Conservation (phyloP, 2,797 vertebrate species). For the Toxotes lorentzi region DNA sequence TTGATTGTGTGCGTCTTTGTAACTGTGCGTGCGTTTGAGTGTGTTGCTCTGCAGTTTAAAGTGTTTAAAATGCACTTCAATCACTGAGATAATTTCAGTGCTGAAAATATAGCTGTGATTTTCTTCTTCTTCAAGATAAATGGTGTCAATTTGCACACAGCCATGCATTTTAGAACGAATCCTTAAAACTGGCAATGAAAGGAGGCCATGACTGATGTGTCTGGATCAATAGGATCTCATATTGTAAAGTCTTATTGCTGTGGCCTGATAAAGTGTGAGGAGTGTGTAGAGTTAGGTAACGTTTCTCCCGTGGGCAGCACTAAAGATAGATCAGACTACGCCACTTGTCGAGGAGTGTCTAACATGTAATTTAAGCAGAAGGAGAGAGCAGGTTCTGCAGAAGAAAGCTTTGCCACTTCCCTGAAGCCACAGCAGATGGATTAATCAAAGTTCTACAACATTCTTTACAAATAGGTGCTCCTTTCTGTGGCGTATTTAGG, state of each 20-base stretch:
- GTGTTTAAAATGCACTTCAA: conserved; percentile 12
- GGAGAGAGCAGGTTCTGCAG: conserved; percentile 27
- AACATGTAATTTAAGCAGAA: conserved; percentile 72
- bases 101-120: not conserved
- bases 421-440: conserved; percentile 16
- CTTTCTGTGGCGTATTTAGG: conserved; percentile 13
- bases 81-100: not conserved
- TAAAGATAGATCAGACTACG: conserved; percentile 83
- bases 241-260: conserved; percentile 35
- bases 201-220: not conserved
- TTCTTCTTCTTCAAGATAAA: not conserved
- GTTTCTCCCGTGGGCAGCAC: conserved; percentile 66
- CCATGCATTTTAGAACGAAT: not conserved
- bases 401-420: conserved; percentile 31
- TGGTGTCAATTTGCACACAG: conserved; percentile 2
- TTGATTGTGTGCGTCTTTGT: conserved; percentile 19
- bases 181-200: conserved; percentile 5
- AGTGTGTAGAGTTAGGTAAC: conserved; percentile 69
- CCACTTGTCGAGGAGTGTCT: conserved; percentile 66
- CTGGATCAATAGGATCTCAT: conserved; percentile 40
- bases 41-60: conserved; percentile 11
- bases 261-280: conserved; percentile 54
- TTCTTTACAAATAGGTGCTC: not conserved
- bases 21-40: not conserved
- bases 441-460: not conserved